These are phyloP conservation scores for Serrognathus titanus DNA, from an alignment of 2,888 invertebrate species.

Conservation along the genomic window DNA sequence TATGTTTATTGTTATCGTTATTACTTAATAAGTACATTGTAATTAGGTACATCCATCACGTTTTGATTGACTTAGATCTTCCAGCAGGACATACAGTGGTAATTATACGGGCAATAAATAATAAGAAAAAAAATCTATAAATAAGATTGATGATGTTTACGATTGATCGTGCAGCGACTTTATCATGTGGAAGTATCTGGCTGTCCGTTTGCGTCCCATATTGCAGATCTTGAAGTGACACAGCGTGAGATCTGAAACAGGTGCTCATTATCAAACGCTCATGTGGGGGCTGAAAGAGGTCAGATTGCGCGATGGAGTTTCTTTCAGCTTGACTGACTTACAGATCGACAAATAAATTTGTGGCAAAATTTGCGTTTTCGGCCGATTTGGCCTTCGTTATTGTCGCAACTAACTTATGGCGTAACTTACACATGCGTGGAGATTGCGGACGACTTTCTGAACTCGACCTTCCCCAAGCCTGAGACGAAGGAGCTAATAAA, in stretches of 20 bases:
- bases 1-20: too few relatives aligned
- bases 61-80: conserved; percentile 2
- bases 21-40: neutral
- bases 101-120: conserved; percentile 3
- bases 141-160: conserved; percentile 18
- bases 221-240: conserved; percentile 70
- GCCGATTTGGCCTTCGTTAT: too few relatives aligned
- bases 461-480: too few relatives aligned
- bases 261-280: neutral
- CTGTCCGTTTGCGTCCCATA: conserved; percentile 57
- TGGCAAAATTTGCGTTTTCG: too few relatives aligned
- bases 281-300: neutral
- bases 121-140: conserved; percentile 8
- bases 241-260: conserved; percentile 59
- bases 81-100: neutral
- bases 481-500: too few relatives aligned
- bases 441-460: too few relatives aligned
- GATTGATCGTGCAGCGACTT: conserved; percentile 27
- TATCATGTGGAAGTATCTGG: conserved; percentile 33
- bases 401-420: too few relatives aligned
- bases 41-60: conserved; percentile 1
- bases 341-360: too few relatives aligned
- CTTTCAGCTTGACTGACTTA: too few relatives aligned
- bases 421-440: too few relatives aligned
- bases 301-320: neutral